Base-by-base conservation (phyloP, 2,888 invertebrate genomes). In the Acronicta leporina region DNA sequence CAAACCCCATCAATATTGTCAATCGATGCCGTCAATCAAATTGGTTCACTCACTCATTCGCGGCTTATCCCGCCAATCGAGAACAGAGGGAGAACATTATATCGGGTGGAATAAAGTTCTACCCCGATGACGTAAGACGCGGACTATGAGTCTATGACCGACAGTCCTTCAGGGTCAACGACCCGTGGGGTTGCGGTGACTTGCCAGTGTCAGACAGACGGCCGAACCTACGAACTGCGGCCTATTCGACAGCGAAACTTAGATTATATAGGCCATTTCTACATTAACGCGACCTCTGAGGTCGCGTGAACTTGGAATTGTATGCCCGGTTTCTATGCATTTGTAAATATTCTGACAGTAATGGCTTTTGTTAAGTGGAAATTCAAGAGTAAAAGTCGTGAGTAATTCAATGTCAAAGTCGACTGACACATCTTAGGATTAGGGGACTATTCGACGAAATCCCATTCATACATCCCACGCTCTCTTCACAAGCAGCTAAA, bases 101-200 rank as follows among this genome's bases (percentile, higher is more conserved):
- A 51, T 33, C n/a, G 48, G 48, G 42, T 54, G 62, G 63, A n/a
- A 67, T 52, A 50, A 48, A 52, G 49, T 62, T 58, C 41, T 68
- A 60, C 63, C 66, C 62, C 47, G 40, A 63, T 78, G 79, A 75
- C 73, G 75, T 68, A 63, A 64, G 11, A 20, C 42, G 51, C 68
- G 70, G 66, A 69, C 60, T 66, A 63, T 55, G 75, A 64, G 66
- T 67, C 60, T 67, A 64, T 55, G 75, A 64, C 77, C 69, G 72
- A 52, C 77, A 72, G 68, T 66, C 71, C 72, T 73, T 62, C 59
- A 65, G 65, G 81, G 75, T 79, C 72, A 64, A 57, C 64, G 70
- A 62, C 68, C 77, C 61, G 47, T 46, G 61, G 77, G 77, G 77
- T 73, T 69, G 81, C 81, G 73, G 81, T 81, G 78, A 81, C 81